Base-by-base conservation (phyloP, 2,113 vertebrate genomes). In the Cariama cristata region DNA sequence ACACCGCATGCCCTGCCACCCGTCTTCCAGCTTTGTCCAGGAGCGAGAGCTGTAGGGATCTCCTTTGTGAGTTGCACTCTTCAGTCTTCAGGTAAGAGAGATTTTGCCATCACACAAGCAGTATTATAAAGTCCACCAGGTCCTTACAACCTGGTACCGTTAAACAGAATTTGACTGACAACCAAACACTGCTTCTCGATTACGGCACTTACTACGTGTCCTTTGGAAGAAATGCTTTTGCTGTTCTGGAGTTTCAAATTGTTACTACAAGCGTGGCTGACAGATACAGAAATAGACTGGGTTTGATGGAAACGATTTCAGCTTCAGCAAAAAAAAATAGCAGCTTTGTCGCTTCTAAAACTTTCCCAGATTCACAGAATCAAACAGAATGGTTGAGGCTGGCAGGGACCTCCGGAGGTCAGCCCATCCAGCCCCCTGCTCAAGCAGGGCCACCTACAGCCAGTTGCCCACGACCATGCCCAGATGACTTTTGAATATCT, bases 1-100 rank as follows among this genome's bases (percentile, higher is more conserved):
- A 14, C 10, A 3, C 3, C 0, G 4, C 21, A 1, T 8, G 28
- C 32, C 19, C 64, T 18, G 74, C 35, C 24, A 7, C 0, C 1
- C 59, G 32, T 8, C 24, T 8, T 8, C 6, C 67, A 26, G 80
- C 74, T 22, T 13, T 30, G 35, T 17, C 50, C 40, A 5, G 56
- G 2, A 24, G 55, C 0, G 4, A 35, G 49, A 28, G 24, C 44
- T 6, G 26, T 0, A 11, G 17, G 0, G 19, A 23, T 5, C 55
- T 40, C 35, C 28, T 8, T 3, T 8, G 33, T 4, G 28, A 35
- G 53, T 2, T 10, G 24, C 20, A 6, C 52, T 5, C 18, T 11
- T 14, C 2, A 3, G 20, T 2, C 6, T 12, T 10, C 4, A 13
- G 52, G 24, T 11, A 14, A 20, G 26, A 19, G 67, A 59, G 64